phyloP scores from a whole-genome alignment of 2,888 invertebrate genomes.

The Rhyacophila evoluta region DNA sequence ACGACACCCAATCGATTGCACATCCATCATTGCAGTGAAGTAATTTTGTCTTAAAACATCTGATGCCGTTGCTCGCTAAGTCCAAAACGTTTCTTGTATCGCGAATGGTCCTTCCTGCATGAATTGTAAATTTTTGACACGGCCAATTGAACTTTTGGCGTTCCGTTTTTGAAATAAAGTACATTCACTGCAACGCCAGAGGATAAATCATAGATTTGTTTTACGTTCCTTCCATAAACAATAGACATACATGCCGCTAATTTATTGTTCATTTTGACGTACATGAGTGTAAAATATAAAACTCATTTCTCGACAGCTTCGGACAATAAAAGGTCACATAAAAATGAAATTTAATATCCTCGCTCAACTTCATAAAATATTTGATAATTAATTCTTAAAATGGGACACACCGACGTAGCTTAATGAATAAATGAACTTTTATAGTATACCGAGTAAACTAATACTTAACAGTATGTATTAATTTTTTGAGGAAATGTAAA shows the following conservation, averaged over 20 bases:
- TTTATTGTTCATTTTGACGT: background rate
- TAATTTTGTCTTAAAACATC: background rate
- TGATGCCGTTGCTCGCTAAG: background rate
- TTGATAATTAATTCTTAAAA: background rate
- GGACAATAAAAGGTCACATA: background rate
- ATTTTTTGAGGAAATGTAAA: too few relatives aligned
- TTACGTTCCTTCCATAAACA: background rate
- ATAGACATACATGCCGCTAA: background rate
- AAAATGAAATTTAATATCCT: background rate
- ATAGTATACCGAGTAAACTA: too few relatives aligned
- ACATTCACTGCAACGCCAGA: background rate
- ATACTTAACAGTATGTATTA: too few relatives aligned
- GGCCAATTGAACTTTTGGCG: background rate
- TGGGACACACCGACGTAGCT: background rate
- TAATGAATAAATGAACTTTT: background rate
- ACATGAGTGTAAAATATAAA: too few relatives aligned
- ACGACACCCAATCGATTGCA: constrained; percentile 8
- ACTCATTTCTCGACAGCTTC: background rate
- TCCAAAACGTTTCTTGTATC: background rate
- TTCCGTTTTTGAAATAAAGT: background rate
- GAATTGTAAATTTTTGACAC: background rate
- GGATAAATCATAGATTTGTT: background rate
- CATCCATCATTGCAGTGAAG: background rate
- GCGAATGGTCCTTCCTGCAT: background rate
- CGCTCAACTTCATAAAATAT: background rate